Base-by-base conservation (phyloP, 2,888 invertebrate genomes). In the Tridacna gigas region DNA sequence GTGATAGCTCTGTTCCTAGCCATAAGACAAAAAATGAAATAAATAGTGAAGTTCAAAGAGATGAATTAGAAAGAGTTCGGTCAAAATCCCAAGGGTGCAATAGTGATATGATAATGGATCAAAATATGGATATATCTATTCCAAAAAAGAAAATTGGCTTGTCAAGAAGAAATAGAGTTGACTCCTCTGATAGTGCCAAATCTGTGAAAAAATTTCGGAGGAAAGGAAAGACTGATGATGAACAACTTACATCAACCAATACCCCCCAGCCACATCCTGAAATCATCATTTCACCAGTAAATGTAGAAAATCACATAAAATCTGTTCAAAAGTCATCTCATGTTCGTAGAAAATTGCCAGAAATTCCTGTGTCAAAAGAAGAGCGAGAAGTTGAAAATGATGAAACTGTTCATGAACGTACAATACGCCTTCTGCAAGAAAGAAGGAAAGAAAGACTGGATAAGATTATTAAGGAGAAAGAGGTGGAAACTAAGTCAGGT, bases 351-450 rank as follows among this genome's bases (percentile, higher is more conserved):
- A 87, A 83, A 74, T 61, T 87, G 60, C 87, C 87, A 25, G 81
- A 84, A 45, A 74, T 85, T 37, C 87, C 87, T 20, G 77, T 66
- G 66, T 26, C 28, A 20, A 66, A 66, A 51, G 81, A 77, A 47
- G 75, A 69, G 4, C 71, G 51, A 13, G 71, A 71, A n/a, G n/a
- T 26, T 22, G 85, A 85, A 65, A 84, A 87, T 67, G 85, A 85
- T 75, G 87, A 87, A 77, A 87, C 77, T 56, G 73, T 87, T 82
- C 87, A 87, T 80, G 81, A 84, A 71, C 76, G 83, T 22, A 87
- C 85, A 22, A 77, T 87, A 37, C 75, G 84, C 15, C 77, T 87
- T 22, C 77, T 87, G 22, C 83, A 87, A 63, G 87, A 87, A 78
- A 73, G 87, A 28, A 71, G 80, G 51, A 75, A 77, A 56, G 79